phyloP scores from a whole-genome alignment of 2,797 vertebrate genomes.

The Neopelma chrysocephalum region DNA sequence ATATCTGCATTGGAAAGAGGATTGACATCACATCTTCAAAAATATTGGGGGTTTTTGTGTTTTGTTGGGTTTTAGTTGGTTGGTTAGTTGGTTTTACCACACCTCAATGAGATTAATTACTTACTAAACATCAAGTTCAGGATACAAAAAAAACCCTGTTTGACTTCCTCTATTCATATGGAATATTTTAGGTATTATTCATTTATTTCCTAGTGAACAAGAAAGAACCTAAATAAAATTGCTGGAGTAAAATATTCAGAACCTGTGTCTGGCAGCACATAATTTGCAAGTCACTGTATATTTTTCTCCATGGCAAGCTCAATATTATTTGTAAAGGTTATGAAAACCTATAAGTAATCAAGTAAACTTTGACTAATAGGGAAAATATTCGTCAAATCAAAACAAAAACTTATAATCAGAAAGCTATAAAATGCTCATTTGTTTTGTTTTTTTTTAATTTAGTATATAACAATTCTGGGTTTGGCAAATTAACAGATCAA shows the following conservation, averaged over 20 bases:
- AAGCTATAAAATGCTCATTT: neutral
- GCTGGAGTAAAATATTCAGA: neutral
- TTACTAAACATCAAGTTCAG: neutral
- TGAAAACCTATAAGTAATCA: neutral
- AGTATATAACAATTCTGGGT: neutral
- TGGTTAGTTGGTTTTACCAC: neutral
- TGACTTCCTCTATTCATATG: neutral
- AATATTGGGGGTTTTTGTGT: fast-evolving
- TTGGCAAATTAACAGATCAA: neutral
- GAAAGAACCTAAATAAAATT: neutral
- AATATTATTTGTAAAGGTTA: neutral
- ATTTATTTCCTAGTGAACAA: neutral
- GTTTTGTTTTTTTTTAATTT: neutral
- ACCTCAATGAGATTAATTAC: neutral
- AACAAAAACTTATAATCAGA: neutral
- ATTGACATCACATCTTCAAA: neutral
- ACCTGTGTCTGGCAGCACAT: neutral
- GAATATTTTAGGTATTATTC: neutral
- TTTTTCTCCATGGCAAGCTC: neutral
- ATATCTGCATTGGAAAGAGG: neutral
- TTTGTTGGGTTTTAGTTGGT: fast-evolving
- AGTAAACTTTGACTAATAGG: neutral
- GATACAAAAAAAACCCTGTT: neutral
- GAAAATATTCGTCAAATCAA: neutral
- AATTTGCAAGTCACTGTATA: neutral